A percentile compares a stretch with the other conserved stretches of the same genome.
Conservation (phyloP, 2,113 vertebrate genomes). For the Leuciscus idus region DNA sequence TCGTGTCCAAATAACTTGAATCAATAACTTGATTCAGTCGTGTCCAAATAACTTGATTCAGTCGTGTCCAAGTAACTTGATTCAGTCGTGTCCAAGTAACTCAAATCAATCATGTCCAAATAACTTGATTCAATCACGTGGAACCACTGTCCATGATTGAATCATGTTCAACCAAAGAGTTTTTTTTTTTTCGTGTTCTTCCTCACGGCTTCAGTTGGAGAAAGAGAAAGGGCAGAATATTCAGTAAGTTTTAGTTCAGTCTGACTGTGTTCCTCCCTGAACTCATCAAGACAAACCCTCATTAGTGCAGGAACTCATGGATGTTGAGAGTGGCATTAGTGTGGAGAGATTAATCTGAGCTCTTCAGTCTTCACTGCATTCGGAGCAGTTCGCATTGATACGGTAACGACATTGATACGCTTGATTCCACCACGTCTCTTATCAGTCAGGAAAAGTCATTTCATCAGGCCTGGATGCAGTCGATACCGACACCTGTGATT, state of each 20-base stretch:
- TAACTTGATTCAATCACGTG: too few relatives aligned
- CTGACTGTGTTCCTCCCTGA: not conserved
- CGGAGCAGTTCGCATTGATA: slow-evolving; percentile 41
- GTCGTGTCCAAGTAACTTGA: too few relatives aligned
- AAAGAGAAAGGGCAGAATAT: not conserved
- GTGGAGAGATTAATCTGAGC: not conserved
- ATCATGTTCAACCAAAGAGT: too few relatives aligned
- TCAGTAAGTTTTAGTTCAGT: not conserved
- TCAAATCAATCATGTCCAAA: too few relatives aligned
- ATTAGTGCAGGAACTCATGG: not conserved
- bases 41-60: too few relatives aligned
- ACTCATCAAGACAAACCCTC: not conserved
- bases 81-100: too few relatives aligned
- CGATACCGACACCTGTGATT: slow-evolving; percentile 24
- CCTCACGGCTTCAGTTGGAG: not conserved
- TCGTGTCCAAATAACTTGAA: too few relatives aligned
- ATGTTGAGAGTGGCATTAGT: not conserved
- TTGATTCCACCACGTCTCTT: not conserved
- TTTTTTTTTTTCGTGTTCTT: not conserved
- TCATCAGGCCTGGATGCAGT: slow-evolving; percentile 26
- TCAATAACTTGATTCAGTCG: too few relatives aligned
- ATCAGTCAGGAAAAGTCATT: slow-evolving; percentile 39
- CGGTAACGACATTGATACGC: slow-evolving; percentile 32
- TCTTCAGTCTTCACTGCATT: too few relatives aligned
- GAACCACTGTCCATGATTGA: too few relatives aligned